phyloP scores from a whole-genome alignment of 2,888 invertebrate genomes.

The Cheiracanthium punctorium region DNA sequence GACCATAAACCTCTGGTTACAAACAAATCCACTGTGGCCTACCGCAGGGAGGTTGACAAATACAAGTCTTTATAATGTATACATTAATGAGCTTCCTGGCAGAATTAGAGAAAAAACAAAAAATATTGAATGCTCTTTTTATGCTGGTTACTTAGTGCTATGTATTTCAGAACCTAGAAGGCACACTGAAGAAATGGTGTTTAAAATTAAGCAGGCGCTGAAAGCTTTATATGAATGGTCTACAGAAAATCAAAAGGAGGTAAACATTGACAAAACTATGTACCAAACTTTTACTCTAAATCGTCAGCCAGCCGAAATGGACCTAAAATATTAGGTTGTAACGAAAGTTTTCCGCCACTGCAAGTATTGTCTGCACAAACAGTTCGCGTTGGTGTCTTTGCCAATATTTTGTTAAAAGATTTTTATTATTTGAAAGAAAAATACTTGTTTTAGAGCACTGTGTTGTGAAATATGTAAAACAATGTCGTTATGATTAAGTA shows the following conservation, averaged over 20 bases:
- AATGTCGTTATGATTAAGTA: too few relatives aligned
- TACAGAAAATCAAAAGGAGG: constrained; percentile 9
- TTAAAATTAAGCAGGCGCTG: background rate
- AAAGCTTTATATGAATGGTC: constrained; percentile 18
- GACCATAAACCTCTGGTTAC: background rate
- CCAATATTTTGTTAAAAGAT: too few relatives aligned
- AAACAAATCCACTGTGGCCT: constrained; percentile 1
- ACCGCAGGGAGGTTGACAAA: constrained; percentile 5
- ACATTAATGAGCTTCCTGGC: background rate
- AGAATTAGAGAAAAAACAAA: background rate
- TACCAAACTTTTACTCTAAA: constrained; percentile 17
- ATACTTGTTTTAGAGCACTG: too few relatives aligned
- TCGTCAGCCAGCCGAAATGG: constrained; percentile 13
- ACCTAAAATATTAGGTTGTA: constrained; percentile 16
- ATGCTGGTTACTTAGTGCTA: constrained; percentile 1
- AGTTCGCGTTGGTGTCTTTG: too few relatives aligned
- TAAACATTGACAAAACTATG: constrained; percentile 13
- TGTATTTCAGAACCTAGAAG: constrained; percentile 6
- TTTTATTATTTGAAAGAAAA: too few relatives aligned
- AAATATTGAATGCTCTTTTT: constrained; percentile 9
- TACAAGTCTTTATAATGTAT: constrained; percentile 4
- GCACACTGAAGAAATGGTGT: background rate
- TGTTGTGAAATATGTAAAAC: too few relatives aligned
- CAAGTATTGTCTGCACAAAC: too few relatives aligned
- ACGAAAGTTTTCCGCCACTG: too few relatives aligned